Evolutionary conservation across 2,888 invertebrate species (phyloP), one percentile per base, ranked within the genome.

Genomic region (Stegana nigrithorax): DNA sequence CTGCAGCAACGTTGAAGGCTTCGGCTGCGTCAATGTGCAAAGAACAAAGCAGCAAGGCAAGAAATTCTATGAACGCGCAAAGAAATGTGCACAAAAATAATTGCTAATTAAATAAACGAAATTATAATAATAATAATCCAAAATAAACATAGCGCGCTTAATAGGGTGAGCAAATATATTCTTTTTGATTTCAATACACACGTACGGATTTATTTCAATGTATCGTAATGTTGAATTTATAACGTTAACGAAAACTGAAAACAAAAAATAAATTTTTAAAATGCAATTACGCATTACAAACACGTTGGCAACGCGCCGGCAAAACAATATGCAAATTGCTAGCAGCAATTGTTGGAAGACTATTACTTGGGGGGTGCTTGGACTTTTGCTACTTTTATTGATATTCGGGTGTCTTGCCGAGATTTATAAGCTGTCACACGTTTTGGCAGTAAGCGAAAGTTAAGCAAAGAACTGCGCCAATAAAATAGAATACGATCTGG

Each of bases 181-280:
- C n/a, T n/a, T n/a, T n/a, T n/a, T n/a, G n/a, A n/a, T n/a, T n/a
- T n/a, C n/a, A n/a, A n/a, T n/a, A n/a, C n/a, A n/a, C n/a, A n/a
- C n/a, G n/a, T n/a, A n/a, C n/a, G n/a, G n/a, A n/a, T n/a, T n/a
- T n/a, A n/a, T n/a, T n/a, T n/a, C n/a, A n/a, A n/a, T n/a, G n/a
- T n/a, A n/a, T n/a, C n/a, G n/a, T n/a, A n/a, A n/a, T n/a, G n/a
- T n/a, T n/a, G n/a, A n/a, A n/a, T 36, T 36, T 32, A n/a, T 2
- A 12, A n/a, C n/a, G 32, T 12, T 32, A 32, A 32, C 10, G n/a
- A 36, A 2, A 2, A 5, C 2, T 36, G 12, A 32, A 32, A 32
- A 53, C 32, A 50, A 50, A 26, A 26, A 50, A 14, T 14, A 47
- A 47, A 23, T 47, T 47, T 47, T 47, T 45, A 47, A 55, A 55